Evolutionary conservation across 2,113 vertebrate genomes (phyloP).

Genomic region (Micromys minutus): DNA sequence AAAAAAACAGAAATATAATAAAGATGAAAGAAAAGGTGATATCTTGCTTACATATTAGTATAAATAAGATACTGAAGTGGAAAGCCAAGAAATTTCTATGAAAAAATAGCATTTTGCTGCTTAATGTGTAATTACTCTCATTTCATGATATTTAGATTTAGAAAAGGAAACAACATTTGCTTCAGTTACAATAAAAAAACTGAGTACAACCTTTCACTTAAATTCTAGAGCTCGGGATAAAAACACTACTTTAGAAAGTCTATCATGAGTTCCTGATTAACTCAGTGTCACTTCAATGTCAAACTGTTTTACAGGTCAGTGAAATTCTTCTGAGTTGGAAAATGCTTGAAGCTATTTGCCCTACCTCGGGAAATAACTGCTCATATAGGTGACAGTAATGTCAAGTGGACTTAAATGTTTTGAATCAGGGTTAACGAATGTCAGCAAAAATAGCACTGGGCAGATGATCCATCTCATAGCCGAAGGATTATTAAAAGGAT

Average conservation of each 20-base stretch:
- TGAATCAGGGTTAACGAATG: constrained; percentile 46
- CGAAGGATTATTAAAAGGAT: constrained; percentile 20
- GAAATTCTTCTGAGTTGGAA: constrained; percentile 48
- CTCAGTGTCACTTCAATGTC: neutral
- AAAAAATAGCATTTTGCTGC: constrained; percentile 8
- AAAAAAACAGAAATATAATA: constrained; percentile 8
- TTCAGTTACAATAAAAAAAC: neutral
- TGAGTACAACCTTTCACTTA: neutral
- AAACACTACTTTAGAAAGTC: neutral
- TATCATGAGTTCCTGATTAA: neutral
- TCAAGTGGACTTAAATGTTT: constrained; percentile 35
- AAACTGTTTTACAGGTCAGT: constrained; percentile 41
- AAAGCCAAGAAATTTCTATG: neutral
- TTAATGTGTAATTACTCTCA: neutral
- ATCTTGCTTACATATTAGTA: neutral
- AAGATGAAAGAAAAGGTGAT: neutral
- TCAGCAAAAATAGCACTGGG: constrained; percentile 33
- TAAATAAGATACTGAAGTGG: neutral
- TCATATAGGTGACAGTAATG: constrained; percentile 31
- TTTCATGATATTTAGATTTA: neutral
- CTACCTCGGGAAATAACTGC: constrained; percentile 7
- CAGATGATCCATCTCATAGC: neutral
- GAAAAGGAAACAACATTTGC: neutral
- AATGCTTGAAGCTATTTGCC: constrained; percentile 48
- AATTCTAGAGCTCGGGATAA: neutral